A percentile compares a stretch with the other conserved stretches of the same genome.
phyloP scores from a whole-genome alignment of 2,888 invertebrate species.

The Anoplius nigerrimus region DNA sequence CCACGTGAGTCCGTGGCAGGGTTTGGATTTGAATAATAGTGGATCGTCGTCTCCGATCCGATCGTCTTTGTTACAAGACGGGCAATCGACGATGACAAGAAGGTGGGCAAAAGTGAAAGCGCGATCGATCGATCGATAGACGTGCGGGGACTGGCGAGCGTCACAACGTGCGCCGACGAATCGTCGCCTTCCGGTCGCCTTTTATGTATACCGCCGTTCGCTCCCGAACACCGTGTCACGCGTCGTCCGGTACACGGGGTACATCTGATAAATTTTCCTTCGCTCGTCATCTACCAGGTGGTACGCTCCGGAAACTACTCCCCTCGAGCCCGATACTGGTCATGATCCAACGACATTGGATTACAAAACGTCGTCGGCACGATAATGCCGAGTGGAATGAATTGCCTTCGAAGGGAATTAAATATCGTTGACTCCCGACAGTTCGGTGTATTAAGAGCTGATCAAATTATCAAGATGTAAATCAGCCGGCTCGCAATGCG shows the following conservation, averaged over 20 bases:
- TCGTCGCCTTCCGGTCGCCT: slow-evolving; percentile 46
- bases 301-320: slow-evolving; percentile 28
- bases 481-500: no score
- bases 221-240: slow-evolving; percentile 41
- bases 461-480: no score
- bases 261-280: slow-evolving; percentile 50
- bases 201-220: slow-evolving; percentile 42
- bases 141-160: slow-evolving; percentile 49
- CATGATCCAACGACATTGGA: no score
- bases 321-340: slow-evolving; percentile 11
- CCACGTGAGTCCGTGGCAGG: no score
- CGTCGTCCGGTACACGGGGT: slow-evolving; percentile 32
- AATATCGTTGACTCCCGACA: no score
- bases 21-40: slow-evolving; percentile 1
- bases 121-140: slow-evolving; percentile 51
- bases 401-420: no score
- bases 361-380: no score
- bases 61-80: slow-evolving; percentile 12
- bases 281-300: slow-evolving; percentile 32
- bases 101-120: slow-evolving; percentile 61
- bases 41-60: slow-evolving; percentile 15
- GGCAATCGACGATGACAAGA: slow-evolving; percentile 31
- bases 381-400: no score
- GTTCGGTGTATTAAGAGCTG: no score
- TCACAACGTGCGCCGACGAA: slow-evolving; percentile 43